These are phyloP conservation scores for Myopa tessellatipennis DNA, from an alignment of 2,888 invertebrate species.

Conservation along the genomic window DNA sequence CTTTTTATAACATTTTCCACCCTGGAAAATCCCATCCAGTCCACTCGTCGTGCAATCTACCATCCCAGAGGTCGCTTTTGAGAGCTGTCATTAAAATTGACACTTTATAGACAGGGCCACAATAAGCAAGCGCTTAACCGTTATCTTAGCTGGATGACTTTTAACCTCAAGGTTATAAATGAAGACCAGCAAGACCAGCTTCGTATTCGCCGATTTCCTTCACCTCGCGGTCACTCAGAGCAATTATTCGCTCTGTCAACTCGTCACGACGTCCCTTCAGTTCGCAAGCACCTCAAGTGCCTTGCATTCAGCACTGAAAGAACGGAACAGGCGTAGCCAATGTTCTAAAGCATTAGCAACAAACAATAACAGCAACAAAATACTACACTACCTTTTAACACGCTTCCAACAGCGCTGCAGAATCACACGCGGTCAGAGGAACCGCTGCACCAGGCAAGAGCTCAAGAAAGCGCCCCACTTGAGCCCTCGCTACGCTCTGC, in stretches of 20 bases:
- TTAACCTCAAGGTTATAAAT: background rate
- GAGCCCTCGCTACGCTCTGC: background rate
- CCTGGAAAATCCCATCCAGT: no score
- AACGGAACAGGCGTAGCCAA: constrained; percentile 24
- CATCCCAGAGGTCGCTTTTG: no score
- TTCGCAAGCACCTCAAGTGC: background rate
- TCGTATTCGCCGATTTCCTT: background rate
- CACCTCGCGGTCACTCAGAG: background rate
- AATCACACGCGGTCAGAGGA: constrained; percentile 1
- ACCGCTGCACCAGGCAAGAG: background rate
- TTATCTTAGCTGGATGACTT: background rate
- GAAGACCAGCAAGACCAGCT: background rate
- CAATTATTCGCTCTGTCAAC: constrained; percentile 22
- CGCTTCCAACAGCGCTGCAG: constrained; percentile 8
- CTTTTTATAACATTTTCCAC: no score
- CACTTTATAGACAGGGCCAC: constrained; percentile 4
- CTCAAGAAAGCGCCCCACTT: background rate
- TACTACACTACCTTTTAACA: constrained; percentile 11
- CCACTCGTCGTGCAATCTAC: no score
- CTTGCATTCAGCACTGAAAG: background rate
- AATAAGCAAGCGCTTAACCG: constrained; percentile 8
- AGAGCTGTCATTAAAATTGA: background rate
- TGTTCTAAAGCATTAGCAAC: constrained; percentile 26
- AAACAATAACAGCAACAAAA: constrained; percentile 5
- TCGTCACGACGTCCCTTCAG: background rate